Base-by-base conservation (phyloP, 1,140 invertebrate genomes). In the Diploscapter pachys region DNA sequence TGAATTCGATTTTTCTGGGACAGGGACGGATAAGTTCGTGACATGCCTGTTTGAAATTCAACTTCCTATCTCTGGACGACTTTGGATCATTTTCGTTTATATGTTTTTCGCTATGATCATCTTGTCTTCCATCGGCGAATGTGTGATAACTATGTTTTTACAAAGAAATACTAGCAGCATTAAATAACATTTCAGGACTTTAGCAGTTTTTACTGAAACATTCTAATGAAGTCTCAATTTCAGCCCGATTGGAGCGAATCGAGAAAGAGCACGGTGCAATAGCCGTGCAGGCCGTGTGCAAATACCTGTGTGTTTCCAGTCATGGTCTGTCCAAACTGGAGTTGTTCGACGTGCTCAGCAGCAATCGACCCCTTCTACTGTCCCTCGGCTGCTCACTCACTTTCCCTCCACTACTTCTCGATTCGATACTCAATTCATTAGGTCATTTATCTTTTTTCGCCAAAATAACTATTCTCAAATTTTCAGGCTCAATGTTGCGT, bases 261-360 rank as follows among this genome's bases (percentile, higher is more conserved):
- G 77, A 77, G 59, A 56, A 63, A 6, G 51, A 57, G 9, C 67
- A 72, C 70, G 75, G 70, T 8, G 61, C 66, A 8, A 48, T 5
- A 13, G 62, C 69, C 50, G 64, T 78, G 52, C 48, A 52, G 55
- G 61, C 61, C 9, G 59, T 78, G 5, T 61, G 61, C 57, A 56
- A 64, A 11, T 78, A 68, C 56, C 52, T 78, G 51, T n/a, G 57
- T 52, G 49, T 31, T n/a, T 76, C 76, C 13, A 65, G 65, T 4
- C 75, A 76, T 50, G 76, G 76, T 57, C 63, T 78, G 3, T 74
- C 76, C 13, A 51, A 56, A n/a, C 54, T 78, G 5, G 76, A 78
- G 57, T 53, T 78, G 50, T 75, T 70, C 59, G 76, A 78, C 55
- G 66, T 63, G 11, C 54, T 77, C 31, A 76, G 67, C 59, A 55